Base-by-base conservation (phyloP, 2,113 vertebrate species). In the Periophthalmodon schlosseri region DNA sequence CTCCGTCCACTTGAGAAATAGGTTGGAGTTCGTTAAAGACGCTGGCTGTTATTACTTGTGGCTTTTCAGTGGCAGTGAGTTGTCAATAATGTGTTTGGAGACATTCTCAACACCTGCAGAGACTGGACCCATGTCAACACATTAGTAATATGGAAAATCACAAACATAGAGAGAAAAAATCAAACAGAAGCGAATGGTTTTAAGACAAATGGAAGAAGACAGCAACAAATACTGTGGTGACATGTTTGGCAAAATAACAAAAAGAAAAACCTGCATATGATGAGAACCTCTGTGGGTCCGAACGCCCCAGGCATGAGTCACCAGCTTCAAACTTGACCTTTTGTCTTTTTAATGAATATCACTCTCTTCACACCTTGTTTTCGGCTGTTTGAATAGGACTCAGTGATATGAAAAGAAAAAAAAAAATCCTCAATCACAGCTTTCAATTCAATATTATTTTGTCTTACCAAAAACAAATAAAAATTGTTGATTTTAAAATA, bases 1-100 rank as follows among this genome's bases (percentile, higher is more conserved):
- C 81, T 49, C 70, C 58, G 57, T 67, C 56, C 72, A 34, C n/a
- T 20, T 86, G 83, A 90, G 82, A 87, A 86, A 88, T 84, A 75
- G 86, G 77, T 58, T 64, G 71, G 56, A 84, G 79, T 79, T 88
- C 74, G 87, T 91, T 88, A 83, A 76, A 76, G 72, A 82, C 70
- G 63, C 54, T 77, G 61, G 20, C 49, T 33, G 46, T 77, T 80
- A 15, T 46, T 69, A 69, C 56, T 33, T 34, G 68, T 75, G 68
- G 12, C 18, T 63, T 47, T n/a, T 39, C 16, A 16, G 4, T 39
- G 75, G 58, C 72, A 71, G 50, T 65, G 18, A 18, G 15, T 20
- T 63, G 60, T 34, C 28, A 34, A 34, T 63, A 63, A 34, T 16
- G 14, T 34, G 15, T 63, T 63, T 20, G 15, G 16, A 34, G 6